phyloP scores from a whole-genome alignment of 2,797 vertebrate species.

The Eulemur albifrons region DNA sequence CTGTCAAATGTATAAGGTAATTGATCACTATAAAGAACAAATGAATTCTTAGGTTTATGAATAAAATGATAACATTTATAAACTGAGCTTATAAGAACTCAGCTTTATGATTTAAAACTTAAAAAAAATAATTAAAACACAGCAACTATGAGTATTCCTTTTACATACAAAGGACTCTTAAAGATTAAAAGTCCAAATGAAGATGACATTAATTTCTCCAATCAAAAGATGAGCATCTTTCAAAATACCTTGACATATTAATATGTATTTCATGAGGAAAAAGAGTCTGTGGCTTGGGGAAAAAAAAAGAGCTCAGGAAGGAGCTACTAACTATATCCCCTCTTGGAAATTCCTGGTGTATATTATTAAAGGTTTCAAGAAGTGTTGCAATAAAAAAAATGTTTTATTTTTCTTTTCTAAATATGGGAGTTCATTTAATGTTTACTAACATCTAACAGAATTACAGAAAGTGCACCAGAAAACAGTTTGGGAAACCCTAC shows the following conservation, averaged over 20 bases:
- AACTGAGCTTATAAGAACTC: not conserved
- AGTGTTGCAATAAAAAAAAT: not conserved
- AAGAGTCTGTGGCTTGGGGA: not conserved
- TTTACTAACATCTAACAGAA: not conserved
- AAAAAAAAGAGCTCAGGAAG: not conserved
- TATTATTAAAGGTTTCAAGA: not conserved
- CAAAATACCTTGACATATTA: not conserved
- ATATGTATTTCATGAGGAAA: not conserved
- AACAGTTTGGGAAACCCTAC: not conserved
- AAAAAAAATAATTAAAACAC: slow-evolving; percentile 23
- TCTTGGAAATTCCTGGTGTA: not conserved
- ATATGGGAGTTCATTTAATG: not conserved
- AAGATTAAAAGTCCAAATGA: slow-evolving; percentile 9
- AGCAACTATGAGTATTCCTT: not conserved
- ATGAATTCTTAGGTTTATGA: slow-evolving; percentile 19
- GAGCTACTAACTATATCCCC: not conserved
- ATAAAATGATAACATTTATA: slow-evolving; percentile 17
- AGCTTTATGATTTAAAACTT: not conserved
- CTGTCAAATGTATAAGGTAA: slow-evolving; percentile 14
- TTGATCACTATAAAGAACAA: slow-evolving; percentile 24
- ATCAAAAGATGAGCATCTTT: not conserved
- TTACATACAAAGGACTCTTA: not conserved
- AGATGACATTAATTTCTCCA: slow-evolving; percentile 25
- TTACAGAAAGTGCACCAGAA: not conserved
- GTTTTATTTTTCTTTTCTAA: not conserved